These are phyloP conservation scores for Delphinapterus leucas DNA, from an alignment of 2,113 vertebrate genomes.

Conservation along the genomic window DNA sequence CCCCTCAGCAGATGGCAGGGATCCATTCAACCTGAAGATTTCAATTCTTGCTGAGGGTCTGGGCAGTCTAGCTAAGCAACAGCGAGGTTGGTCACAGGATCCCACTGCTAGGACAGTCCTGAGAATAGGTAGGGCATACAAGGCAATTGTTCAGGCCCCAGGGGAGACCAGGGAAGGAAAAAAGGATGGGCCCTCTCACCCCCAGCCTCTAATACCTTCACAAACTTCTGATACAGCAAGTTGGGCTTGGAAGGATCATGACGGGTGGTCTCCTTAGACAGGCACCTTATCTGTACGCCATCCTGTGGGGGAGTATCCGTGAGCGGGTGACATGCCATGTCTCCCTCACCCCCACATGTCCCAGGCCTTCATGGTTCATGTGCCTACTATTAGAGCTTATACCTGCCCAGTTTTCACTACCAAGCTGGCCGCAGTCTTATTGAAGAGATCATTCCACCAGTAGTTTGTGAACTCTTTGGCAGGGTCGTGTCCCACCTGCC, in stretches of 20 bases:
- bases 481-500: slow-evolving; percentile 91
- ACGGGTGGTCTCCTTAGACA: slow-evolving; percentile 79
- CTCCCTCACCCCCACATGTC: accelerated
- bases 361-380: background rate
- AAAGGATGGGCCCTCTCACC: accelerated
- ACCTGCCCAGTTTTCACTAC: slow-evolving; percentile 88
- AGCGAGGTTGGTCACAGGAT: background rate
- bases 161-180: background rate
- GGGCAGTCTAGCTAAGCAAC: background rate
- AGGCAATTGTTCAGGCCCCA: background rate
- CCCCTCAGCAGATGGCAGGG: background rate
- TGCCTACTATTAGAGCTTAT: background rate
- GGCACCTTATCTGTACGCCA: slow-evolving; percentile 85
- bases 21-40: background rate
- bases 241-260: slow-evolving; percentile 82
- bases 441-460: slow-evolving; percentile 98
- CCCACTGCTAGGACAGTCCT: background rate
- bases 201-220: slow-evolving; percentile 85
- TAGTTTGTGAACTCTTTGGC: slow-evolving; percentile 93
- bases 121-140: background rate
- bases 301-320: slow-evolving; percentile 78
- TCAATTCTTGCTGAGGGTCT: background rate
- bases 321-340: background rate
- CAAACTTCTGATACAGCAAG: slow-evolving; percentile 91
- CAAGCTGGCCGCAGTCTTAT: slow-evolving; percentile 89